Base-by-base conservation (phyloP, 1,140 invertebrate genomes). In the Magallana angulata region DNA sequence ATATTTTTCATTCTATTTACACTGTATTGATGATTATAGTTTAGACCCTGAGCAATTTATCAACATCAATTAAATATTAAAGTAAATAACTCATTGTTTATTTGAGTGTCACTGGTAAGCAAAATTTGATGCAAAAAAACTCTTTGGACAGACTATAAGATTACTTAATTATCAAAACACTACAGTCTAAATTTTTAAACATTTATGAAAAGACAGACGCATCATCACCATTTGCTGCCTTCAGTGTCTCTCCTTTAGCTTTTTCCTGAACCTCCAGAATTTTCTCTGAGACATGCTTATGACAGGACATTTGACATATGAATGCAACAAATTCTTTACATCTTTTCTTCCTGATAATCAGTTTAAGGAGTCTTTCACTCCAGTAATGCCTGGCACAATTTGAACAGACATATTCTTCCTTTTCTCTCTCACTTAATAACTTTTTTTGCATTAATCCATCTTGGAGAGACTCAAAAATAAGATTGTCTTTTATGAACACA, bases 401-500 rank as follows among this genome's bases (percentile, higher is more conserved):
- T 11, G 9, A 11, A 36, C 30, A 48, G 24, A 76, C 68, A 76
- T 76, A 76, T 6, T 30, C 24, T 12, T 76, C 68, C 36, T 76
- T 30, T 30, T 76, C 68, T 76, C 11, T 76, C 7, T 36, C 68
- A 76, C 8, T 76, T 30, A 76, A 18, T 36, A 76, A 36, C 24
- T 24, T 9, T 30, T 30, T 24, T 30, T 76, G 68, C 24, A 12
- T 76, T 11, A 76, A 30, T 4, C 36, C 68, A 30, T 76, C 68
- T 36, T 76, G 24, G 8, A 76, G 68, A 12, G 9, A 18, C 36
- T 76, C 24, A 76, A 30, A 76, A 76, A 76, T 76, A 30, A 76
- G 24, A 30, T 76, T 76, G 12, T 76, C 68, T 76, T 76, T 76
- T 1, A 76, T 18, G 24, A 76, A 76, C 9, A 76, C 68, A 76